Base-by-base conservation (phyloP, 92 coral and sea anemone genomes). In the Galaxea fascicularis region DNA sequence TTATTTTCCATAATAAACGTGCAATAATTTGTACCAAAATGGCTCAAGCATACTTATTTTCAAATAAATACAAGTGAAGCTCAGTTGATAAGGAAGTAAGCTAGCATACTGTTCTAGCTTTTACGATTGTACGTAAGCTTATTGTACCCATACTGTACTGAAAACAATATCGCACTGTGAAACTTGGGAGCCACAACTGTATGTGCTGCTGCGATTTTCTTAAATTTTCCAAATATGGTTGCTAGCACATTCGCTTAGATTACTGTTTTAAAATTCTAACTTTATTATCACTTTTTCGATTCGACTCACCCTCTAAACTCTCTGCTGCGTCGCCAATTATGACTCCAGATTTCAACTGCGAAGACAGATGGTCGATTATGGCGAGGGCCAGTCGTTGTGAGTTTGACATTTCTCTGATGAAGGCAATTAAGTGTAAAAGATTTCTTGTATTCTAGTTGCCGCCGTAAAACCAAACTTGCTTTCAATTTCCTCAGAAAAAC, bases 251-350 rank as follows among this genome's bases (percentile, higher is more conserved):
- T 18, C 58, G 18, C 58, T 53, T 35, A 27, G 10, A 21, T 20
- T 12, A 52, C 28, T 20, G 26, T 27, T 20, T n/a, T n/a, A n/a
- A n/a, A 62, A 62, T 10, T 62, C 26, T 9, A 68, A 54, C 53
- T 18, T 45, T 41, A 35, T 54, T 15, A 12, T 0, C 8, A 53
- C 9, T 17, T 31, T 51, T 28, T 54, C n/a, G n/a, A n/a, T n/a
- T 66, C 26, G 12, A 35, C 90, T 62, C 15, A 97, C 99, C 99
- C 82, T 97, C 99, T 53, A 97, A 83, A 79, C 98, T 97, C 77
- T 97, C 99, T 15, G 93, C 94, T 4, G 94, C 67, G 46, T 97
- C 99, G n/a, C 96, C 99, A n/a, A 88, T 77, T 13, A 93, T 67
- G 0, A 89, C 88, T 8, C 98, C 95, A 54, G 90, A 92, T 14